Evolutionary conservation across 2,888 invertebrate genomes (phyloP), one percentile per base, ranked within the genome.

Genomic region (Apamea sordens): DNA sequence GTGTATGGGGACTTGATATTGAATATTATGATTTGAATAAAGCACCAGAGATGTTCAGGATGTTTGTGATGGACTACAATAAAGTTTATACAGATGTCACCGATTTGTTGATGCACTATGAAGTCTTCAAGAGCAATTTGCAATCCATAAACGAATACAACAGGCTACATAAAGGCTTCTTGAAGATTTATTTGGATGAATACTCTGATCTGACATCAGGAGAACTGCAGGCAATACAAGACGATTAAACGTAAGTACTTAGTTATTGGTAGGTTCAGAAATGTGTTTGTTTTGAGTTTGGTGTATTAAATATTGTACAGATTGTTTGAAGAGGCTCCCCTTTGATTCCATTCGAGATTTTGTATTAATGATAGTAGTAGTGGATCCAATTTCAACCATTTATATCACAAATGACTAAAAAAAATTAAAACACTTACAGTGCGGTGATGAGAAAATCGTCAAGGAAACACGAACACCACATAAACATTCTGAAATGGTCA

Each of bases 11-110:
- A 24, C 11, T 24, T 4, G 72, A 79, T 47, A 61, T 28, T 13
- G 75, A 75, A 53, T 84, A 85, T 67, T 85, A 85, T 67, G 78
- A 85, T 69, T 13, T 85, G 18, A 82, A 79, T 47, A 78, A 85
- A 67, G 64, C 82, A 24, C 76, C 71, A n/a, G 50, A 50, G 36
- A 64, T 79, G 36, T 82, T 82, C 56, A 28, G 6, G 1, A 72
- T 69, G 11, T 85, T 74, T 63, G 24, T 79, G 13, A 28, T 2
- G 6, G 69, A 79, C 7, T 75, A 76, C 56, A 61, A 47, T 36
- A 85, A 71, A 71, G 10, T 65, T 15, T 85, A 82, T 61, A 21
- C 5, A 53, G 50, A 74, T 68, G 13, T 50, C 6, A 11, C 50
- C 6, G 81, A 81, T 67, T 65, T 80, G 18, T 36, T 80, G 11